Percentiles rank a stretch among this genome's conserved stretches.
phyloP scores from a whole-genome alignment of 2,888 invertebrate species.

The Oconnorella tubifera region DNA sequence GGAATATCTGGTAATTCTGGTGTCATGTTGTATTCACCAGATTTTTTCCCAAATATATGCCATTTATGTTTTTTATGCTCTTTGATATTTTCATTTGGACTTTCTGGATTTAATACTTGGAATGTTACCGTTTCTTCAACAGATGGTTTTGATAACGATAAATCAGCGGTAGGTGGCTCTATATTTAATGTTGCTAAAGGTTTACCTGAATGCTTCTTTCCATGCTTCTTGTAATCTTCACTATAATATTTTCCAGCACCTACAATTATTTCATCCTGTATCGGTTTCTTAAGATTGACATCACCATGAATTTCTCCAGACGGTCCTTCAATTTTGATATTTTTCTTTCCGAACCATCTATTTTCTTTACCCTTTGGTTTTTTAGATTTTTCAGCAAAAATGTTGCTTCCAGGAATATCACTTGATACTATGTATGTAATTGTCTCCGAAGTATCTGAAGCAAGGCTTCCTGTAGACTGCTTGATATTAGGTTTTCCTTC shows the following conservation, averaged over 20 bases:
- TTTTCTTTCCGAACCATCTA: conserved; percentile 14
- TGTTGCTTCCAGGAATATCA: neutral
- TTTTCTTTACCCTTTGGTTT: neutral
- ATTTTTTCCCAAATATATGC: neutral
- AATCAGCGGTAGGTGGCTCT: neutral
- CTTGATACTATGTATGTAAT: neutral
- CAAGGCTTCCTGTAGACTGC: neutral
- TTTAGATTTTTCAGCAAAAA: neutral
- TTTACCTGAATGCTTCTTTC: conserved; percentile 1
- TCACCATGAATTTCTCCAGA: neutral
- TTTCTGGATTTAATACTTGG: neutral
- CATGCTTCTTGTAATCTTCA: conserved; percentile 9
- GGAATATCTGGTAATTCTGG: neutral
- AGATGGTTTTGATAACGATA: neutral
- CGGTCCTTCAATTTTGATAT: neutral
- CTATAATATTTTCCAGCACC: conserved; percentile 1
- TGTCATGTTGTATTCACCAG: neutral
- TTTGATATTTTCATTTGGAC: neutral
- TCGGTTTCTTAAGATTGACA: neutral
- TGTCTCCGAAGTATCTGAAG: neutral
- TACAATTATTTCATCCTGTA: conserved; percentile 7
- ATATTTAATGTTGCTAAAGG: neutral
- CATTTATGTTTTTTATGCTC: neutral
- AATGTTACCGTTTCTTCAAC: neutral
- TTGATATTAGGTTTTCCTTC: too few relatives aligned